Percentiles rank a stretch among this genome's conserved stretches.
Evolutionary conservation across 23 tunicate species (phyloP).

Genomic region (Styela plicata): DNA sequence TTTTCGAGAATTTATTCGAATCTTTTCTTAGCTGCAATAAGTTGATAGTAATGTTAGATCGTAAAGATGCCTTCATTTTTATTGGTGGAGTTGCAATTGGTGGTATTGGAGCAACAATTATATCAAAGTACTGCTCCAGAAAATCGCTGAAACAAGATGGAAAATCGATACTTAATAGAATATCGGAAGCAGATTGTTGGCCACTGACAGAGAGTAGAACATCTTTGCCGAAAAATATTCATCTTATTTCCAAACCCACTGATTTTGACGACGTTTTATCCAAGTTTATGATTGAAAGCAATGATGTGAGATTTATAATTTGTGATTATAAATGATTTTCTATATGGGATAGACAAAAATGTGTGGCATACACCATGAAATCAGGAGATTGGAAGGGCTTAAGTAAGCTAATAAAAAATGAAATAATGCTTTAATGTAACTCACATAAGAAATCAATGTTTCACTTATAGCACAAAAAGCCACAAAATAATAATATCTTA

Average conservation of each 20-base stretch:
- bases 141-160: neutral
- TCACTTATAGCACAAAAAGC: too few species aligned
- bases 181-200: neutral
- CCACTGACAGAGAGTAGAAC: neutral
- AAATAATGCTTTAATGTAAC: too few species aligned
- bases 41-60: constrained; percentile 4
- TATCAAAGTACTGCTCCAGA: neutral
- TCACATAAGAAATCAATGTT: too few species aligned
- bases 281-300: neutral
- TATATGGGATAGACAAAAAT: too few species aligned
- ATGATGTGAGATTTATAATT: constrained; percentile 3
- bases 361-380: too few species aligned
- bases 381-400: too few species aligned
- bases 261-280: neutral
- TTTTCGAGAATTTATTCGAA: too few species aligned
- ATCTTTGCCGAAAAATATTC: neutral
- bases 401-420: too few species aligned
- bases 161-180: neutral
- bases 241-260: neutral
- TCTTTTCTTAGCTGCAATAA: too few species aligned
- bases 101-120: neutral
- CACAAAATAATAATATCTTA: too few species aligned
- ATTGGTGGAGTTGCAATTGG: constrained; percentile 15
- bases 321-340: too few species aligned
- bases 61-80: neutral